Evolutionary conservation across 2,888 invertebrate species (phyloP), one percentile per base, ranked within the genome.

Genomic region (Ormia ochracea): DNA sequence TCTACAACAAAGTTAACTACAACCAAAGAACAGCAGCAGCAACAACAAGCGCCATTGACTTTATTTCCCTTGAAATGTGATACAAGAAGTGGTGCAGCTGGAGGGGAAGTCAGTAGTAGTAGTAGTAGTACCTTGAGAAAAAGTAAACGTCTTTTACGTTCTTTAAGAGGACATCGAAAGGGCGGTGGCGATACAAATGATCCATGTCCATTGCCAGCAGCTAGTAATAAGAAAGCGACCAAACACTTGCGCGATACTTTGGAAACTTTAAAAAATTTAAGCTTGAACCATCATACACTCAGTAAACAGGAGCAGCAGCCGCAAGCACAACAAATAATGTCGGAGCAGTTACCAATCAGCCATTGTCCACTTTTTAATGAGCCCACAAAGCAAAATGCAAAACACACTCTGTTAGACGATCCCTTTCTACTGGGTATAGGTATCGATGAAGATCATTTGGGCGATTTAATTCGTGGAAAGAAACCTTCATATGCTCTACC

Each of bases 371-470:
- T 59, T 10, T 50, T 50, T 4, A 73, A 58, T 23, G 87, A 88
- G 56, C 83, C 84, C 28, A 89, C 87, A 21, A 87, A 89, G 70
- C 82, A 85, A 73, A 87, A 87, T 82, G 88, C 89, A 82, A 86
- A 85, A 80, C 88, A 90, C n/a, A 90, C 89, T 19, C 86, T 90
- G n/a, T 85, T 90, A 4, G 90, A 90, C 81, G 90, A 90, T 86
- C 90, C 90, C 70, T 90, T 90, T 84, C 83, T 90, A 10, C 86
- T 90, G 56, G 90, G 90, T 76, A 86, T 89, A 75, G 88, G 85
- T 75, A 87, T 89, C 77, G 88, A 87, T 78, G 88, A 85, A 33
- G 86, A 88, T 83, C 87, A 87, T 58, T 82, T 87, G 81, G 88
- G 87, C 23, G 88, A 87, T 78, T 81, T 88, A 58, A 79, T 87